phyloP scores from a whole-genome alignment of 2,797 vertebrate species.

The Hippoglossus hippoglossus region DNA sequence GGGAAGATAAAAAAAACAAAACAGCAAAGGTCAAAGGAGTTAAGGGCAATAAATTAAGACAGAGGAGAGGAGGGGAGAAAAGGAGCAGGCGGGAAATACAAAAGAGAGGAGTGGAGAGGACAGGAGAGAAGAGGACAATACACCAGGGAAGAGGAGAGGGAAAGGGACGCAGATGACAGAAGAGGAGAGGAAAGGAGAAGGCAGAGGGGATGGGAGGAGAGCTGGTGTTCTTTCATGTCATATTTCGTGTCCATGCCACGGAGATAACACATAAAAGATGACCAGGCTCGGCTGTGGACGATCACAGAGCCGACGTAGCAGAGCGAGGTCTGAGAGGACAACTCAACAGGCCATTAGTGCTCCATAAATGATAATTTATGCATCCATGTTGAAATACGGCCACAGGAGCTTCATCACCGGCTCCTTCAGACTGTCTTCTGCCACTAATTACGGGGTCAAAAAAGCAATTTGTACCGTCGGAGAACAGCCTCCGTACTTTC shows the following conservation, averaged over 20 bases:
- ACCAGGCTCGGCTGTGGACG: conserved; percentile 41
- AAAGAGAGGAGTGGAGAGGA: neutral
- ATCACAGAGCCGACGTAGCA: conserved; percentile 33
- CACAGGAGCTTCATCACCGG: conserved; percentile 79
- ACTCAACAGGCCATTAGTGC: conserved; percentile 81
- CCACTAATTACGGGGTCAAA: conserved; percentile 87
- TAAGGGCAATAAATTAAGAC: neutral
- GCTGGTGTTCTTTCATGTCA: conserved; percentile 59
- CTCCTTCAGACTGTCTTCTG: conserved; percentile 80
- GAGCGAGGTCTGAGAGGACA: conserved; percentile 69
- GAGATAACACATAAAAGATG: conserved; percentile 56
- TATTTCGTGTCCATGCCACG: conserved; percentile 20
- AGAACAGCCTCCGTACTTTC: conserved; percentile 78
- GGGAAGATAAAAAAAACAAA: too few species aligned
- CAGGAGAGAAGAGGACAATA: neutral
- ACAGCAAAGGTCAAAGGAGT: neutral
- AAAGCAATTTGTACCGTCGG: conserved; percentile 87
- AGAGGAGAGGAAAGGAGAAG: conserved; percentile 10
- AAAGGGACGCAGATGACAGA: conserved; percentile 1
- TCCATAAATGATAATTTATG: conserved; percentile 86
- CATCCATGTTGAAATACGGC: conserved; percentile 79
- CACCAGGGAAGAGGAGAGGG: neutral
- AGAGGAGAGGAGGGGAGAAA: neutral
- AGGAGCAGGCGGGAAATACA: too few species aligned
- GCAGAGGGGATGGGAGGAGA: conserved; percentile 48